Evolutionary conservation across 2,888 invertebrate genomes (phyloP), one percentile per base, ranked within the genome.

Genomic region (Pseudeuparius sepicola): DNA sequence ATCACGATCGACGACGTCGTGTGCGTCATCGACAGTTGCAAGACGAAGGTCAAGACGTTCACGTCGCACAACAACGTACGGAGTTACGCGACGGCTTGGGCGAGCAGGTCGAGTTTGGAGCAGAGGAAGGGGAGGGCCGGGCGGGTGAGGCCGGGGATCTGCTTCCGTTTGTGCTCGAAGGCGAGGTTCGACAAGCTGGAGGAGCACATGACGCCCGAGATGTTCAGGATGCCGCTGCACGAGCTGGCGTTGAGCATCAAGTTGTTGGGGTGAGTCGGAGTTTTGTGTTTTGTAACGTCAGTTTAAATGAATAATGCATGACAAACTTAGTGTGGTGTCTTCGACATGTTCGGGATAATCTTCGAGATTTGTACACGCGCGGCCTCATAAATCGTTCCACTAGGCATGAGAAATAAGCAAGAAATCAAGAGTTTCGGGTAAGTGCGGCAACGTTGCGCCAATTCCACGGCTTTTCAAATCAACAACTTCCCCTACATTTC

Each of bases 31-130:
- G 97, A 98, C 60, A 86, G 87, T 25, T 94, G 97, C 67, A 94
- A 96, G 63, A 87, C 92, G 0, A 93, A 96, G 60, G 89, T 96
- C 78, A 96, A 97, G 58, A 70, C 96, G 56, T 97, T 96, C 57
- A 96, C 96, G 0, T 90, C 94, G 0, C 94, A 96, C 61, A 98
- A 97, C 62, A 97, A 98, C 61, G 88, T 98, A 83, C 96, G 96
- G 0, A 93, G 93, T 53, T 97, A 96, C 57, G 94, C 94, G 1
- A 96, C 96, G 0, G 93, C 87, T 1, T 90, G 89, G 89, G 94
- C 94, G 0, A 90, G 92, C 41, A 78, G 75, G 58, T 92, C 94
- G 0, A 97, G 96, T 64, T 63, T 97, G 40, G 90, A 93, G 59
- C 98, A 98, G 64, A 70, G 94, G 4, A 82, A 86, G 57, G 98